phyloP scores from a whole-genome alignment of 2,113 vertebrate species.

The Jacana jacana region DNA sequence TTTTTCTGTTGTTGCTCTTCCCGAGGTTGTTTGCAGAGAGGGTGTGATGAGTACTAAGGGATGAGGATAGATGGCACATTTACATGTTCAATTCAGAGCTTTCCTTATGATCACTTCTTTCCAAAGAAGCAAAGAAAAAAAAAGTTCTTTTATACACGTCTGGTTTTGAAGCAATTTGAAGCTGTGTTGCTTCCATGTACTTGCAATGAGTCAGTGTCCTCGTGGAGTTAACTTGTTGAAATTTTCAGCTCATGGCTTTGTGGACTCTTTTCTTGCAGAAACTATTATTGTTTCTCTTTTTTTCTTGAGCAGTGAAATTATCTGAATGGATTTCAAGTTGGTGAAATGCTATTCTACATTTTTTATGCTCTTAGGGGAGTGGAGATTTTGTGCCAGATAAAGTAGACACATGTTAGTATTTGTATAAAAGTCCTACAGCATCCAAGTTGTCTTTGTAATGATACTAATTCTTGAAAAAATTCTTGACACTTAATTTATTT shows the following conservation, averaged over 20 bases:
- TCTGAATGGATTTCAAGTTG: neutral
- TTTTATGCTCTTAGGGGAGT: neutral
- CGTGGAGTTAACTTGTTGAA: neutral
- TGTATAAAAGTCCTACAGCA: neutral
- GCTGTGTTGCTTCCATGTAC: neutral
- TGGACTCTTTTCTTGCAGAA: neutral
- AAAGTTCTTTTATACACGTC: neutral
- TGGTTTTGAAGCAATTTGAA: neutral
- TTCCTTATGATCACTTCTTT: neutral
- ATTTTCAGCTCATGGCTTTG: neutral
- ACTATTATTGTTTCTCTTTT: neutral
- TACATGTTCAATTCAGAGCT: neutral
- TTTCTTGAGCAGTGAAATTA: neutral
- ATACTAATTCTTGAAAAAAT: neutral
- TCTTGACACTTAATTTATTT: neutral
- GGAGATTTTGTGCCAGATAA: neutral
- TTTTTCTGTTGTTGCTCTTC: slow-evolving; percentile 19
- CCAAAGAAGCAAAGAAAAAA: neutral
- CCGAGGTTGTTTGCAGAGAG: slow-evolving; percentile 10
- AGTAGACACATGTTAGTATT: neutral
- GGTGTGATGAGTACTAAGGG: slow-evolving; percentile 35
- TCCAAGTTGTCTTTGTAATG: neutral
- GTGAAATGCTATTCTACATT: neutral
- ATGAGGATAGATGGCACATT: neutral
- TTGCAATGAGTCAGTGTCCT: neutral